phyloP scores from a whole-genome alignment of 2,797 vertebrate genomes.

The Psittacula derbiana region DNA sequence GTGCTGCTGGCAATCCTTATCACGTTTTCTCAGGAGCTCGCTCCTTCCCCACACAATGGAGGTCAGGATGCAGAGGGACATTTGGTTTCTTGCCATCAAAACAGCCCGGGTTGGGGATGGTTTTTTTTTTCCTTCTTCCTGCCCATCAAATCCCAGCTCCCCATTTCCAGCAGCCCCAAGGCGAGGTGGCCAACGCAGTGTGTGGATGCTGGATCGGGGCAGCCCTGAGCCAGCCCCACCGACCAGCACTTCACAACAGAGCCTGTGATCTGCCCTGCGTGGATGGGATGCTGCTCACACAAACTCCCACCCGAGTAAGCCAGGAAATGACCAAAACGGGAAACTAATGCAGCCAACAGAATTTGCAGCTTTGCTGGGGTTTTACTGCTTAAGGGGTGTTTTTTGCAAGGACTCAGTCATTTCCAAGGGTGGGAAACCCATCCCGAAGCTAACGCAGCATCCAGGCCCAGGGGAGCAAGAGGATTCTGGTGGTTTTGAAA shows the following conservation, averaged over 20 bases:
- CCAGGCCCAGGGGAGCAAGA: neutral
- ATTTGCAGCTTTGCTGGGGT: neutral
- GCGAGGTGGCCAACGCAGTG: rapidly evolving
- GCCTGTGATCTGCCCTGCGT: neutral
- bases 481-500: neutral
- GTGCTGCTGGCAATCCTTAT: constrained; percentile 40
- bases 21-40: constrained; percentile 28
- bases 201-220: neutral
- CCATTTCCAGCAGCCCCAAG: neutral
- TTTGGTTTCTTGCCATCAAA: constrained; percentile 47
- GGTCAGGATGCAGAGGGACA: constrained; percentile 44
- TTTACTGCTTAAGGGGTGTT: neutral
- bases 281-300: neutral
- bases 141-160: neutral
- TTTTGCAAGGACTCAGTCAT: neutral
- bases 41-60: constrained; percentile 59
- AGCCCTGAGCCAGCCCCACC: neutral
- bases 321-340: constrained; percentile 11
- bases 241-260: neutral
- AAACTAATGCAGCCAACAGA: neutral
- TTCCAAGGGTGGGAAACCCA: neutral
- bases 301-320: neutral
- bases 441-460: neutral
- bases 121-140: constrained; percentile 1
- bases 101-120: neutral